Conservation (phyloP, 2,888 invertebrate genomes). For the Operophtera brumata region DNA sequence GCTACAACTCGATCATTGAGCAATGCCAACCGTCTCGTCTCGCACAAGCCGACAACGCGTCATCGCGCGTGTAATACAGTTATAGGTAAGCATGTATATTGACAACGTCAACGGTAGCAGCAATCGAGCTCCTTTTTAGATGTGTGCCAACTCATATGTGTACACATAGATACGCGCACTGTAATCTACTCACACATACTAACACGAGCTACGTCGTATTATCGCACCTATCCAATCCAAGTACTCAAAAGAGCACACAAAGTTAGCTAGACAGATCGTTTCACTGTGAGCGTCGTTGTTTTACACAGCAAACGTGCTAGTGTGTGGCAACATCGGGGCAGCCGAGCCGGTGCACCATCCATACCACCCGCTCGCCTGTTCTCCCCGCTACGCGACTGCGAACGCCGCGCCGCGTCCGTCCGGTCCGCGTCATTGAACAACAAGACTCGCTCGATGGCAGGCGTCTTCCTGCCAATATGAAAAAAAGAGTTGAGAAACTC, state of each 20-base stretch:
- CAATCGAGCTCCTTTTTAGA: constrained; percentile 64
- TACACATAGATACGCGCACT: constrained; percentile 49
- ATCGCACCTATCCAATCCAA: constrained; percentile 54
- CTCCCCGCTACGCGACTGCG: constrained; percentile 77
- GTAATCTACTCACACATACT: constrained; percentile 56
- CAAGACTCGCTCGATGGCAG: constrained; percentile 80
- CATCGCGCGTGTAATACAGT: constrained; percentile 69
- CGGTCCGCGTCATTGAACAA: constrained; percentile 78
- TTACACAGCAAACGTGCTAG: constrained; percentile 50
- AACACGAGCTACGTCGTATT: constrained; percentile 49
- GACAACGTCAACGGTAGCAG: constrained; percentile 59
- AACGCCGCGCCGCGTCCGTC: constrained; percentile 65
- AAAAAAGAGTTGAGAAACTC: constrained; percentile 73
- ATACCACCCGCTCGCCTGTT: constrained; percentile 63
- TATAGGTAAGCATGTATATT: constrained; percentile 75
- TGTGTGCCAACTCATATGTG: constrained; percentile 62
- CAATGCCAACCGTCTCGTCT: constrained; percentile 79
- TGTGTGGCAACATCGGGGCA: constrained; percentile 77
- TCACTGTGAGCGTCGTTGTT: constrained; percentile 56
- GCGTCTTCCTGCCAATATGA: constrained; percentile 79
- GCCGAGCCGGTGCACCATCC: constrained; percentile 77
- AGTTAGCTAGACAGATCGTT: constrained; percentile 70
- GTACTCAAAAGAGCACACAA: constrained; percentile 68
- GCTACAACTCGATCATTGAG: constrained; percentile 79
- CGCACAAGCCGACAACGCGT: constrained; percentile 76